Evolutionary conservation across 2,113 vertebrate genomes (phyloP), one percentile per base, ranked within the genome.

Genomic region (Tretioscincus oriximinensis): DNA sequence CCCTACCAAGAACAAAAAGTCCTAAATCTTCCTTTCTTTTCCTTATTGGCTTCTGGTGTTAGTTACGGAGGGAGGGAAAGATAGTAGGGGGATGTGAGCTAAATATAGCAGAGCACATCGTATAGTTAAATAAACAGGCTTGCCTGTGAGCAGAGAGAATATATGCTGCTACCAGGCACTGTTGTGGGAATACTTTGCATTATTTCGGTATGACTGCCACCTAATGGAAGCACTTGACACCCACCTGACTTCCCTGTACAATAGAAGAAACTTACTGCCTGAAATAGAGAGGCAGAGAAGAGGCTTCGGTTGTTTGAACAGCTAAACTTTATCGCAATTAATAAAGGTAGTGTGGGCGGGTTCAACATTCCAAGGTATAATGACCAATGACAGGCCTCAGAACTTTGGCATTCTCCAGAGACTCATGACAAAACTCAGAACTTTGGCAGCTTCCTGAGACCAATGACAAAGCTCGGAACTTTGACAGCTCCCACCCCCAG

Each of bases 161-260:
- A 22, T 7, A 35, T 3, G 69, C 24, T 26, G 12, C 80, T 74
- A 66, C 51, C 9, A 74, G 24, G 74, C 31, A 41, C 8, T 0
- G 0, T 20, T 16, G 28, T 28, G 5, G 20, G 5, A 22, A 16
- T 4, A 0, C n/a, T 1, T 51, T 24, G 11, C 2, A 68, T 77
- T 80, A 72, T 81, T 89, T 82, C 41, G 35, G 51, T 51, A 54
- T 21, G 47, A 22, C 61, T 87, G 58, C 41, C 76, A 49, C 8
- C 8, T 76, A 51, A 11, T 70, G 1, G 1, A 75, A n/a, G 9
- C 4, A n/a, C 31, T 70, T 41, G 35, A 41, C 35, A 41, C 35
- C 49, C 76, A 1, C 1, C 26, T 5, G 5, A 4, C 85, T 45
- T 77, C 20, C 9, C 0, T 82, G 31, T 45, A 49, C 77, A 29